Conservation (phyloP, 2,797 vertebrate genomes). For the Brachyrhaphis roseni region DNA sequence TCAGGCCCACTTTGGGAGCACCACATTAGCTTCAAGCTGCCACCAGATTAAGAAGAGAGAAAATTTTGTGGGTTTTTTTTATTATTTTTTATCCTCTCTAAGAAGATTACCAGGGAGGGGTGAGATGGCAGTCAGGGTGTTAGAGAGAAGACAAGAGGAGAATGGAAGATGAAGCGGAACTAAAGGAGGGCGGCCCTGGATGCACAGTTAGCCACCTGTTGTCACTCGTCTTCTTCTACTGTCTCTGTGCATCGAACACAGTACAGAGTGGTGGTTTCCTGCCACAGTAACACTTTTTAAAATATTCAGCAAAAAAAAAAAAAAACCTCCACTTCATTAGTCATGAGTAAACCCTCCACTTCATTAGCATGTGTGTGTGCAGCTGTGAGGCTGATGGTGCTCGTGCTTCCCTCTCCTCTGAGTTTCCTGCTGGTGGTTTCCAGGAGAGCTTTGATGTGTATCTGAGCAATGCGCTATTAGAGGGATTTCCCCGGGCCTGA, state of each 20-base stretch:
- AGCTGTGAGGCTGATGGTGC: slow-evolving; percentile 53
- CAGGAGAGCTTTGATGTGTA: slow-evolving; percentile 90
- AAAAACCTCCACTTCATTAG: background rate
- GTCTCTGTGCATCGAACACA: background rate
- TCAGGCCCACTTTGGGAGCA: slow-evolving; percentile 57
- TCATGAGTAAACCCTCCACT: slow-evolving; percentile 11
- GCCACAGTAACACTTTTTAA: background rate
- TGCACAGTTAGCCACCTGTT: slow-evolving; percentile 80
- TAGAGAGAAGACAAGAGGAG: slow-evolving; percentile 75
- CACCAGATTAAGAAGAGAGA: slow-evolving; percentile 75
- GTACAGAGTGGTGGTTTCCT: background rate
- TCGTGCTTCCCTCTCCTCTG: slow-evolving; percentile 44
- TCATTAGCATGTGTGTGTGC: slow-evolving; percentile 29
- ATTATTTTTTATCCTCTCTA: slow-evolving; percentile 70
- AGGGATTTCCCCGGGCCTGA: slow-evolving; percentile 86
- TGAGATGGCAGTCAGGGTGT: slow-evolving; percentile 76
- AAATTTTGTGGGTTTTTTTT: slow-evolving; percentile 47
- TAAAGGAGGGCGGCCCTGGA: slow-evolving; percentile 73
- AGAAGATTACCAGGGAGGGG: slow-evolving; percentile 83
- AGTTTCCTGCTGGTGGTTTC: slow-evolving; percentile 75
- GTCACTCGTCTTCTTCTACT: slow-evolving; percentile 32
- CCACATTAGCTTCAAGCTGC: slow-evolving; percentile 66
- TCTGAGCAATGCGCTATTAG: slow-evolving; percentile 86
- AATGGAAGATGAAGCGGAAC: slow-evolving; percentile 80
- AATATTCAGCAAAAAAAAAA: background rate